Percentiles rank a stretch among this genome's conserved stretches.
Evolutionary conservation across 2,797 vertebrate genomes (phyloP).

Genomic region (Melanogrammus aeglefinus): DNA sequence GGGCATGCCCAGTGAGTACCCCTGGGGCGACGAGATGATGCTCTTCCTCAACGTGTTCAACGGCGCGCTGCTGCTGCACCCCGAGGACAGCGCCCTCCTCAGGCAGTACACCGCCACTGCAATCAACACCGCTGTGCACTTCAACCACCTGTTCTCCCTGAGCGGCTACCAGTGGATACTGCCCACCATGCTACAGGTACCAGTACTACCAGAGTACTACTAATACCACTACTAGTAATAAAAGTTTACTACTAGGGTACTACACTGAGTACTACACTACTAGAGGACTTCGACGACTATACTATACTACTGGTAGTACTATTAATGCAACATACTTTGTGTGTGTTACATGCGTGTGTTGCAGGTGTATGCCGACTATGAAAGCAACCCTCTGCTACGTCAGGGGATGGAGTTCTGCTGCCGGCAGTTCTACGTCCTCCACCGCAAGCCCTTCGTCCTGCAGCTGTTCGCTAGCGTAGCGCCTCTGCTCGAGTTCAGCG

Average conservation of each 20-base stretch:
- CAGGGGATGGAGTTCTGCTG: conserved; percentile 95
- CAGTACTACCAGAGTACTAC: neutral
- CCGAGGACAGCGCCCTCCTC: conserved; percentile 93
- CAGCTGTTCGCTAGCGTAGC: conserved; percentile 97
- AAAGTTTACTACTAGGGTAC: too few relatives aligned
- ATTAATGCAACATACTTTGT: neutral
- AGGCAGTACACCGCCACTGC: conserved; percentile 95
- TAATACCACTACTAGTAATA: neutral
- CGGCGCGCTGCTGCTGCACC: conserved; percentile 92
- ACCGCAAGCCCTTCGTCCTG: conserved; percentile 94
- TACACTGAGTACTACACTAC: too few relatives aligned
- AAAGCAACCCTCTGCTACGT: conserved; percentile 91
- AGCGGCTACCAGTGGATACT: conserved; percentile 99
- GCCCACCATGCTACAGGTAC: conserved; percentile 95
- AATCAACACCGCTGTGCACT: conserved; percentile 97
- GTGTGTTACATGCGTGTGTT: too few relatives aligned
- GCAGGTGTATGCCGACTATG: conserved; percentile 95
- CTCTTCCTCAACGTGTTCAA: conserved; percentile 97
- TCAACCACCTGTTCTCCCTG: conserved; percentile 98
- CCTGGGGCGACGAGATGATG: conserved; percentile 99
- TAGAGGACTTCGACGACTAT: too few relatives aligned
- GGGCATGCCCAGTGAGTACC: conserved; percentile 98
- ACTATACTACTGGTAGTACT: too few relatives aligned
- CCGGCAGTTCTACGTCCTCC: conserved; percentile 94
- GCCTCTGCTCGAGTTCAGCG: conserved; percentile 93